phyloP scores from a whole-genome alignment of 2,888 invertebrate species.

The Maniola hyperantus region DNA sequence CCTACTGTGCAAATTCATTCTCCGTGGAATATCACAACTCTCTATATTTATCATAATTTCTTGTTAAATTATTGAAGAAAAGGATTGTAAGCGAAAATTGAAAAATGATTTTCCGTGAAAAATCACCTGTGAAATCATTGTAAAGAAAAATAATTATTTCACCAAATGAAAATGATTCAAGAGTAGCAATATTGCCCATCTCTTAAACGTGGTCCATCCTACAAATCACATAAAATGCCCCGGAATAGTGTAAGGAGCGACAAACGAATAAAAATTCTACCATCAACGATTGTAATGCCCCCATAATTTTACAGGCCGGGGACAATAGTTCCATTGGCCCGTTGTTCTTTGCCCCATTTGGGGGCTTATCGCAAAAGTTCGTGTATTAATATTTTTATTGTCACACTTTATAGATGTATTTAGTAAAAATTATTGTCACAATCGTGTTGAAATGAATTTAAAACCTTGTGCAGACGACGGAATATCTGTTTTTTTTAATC shows the following conservation, averaged over 20 bases:
- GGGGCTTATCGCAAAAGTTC: conserved; percentile 43
- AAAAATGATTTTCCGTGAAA: too few species aligned
- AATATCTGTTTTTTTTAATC: too few species aligned
- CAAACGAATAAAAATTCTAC: conserved; percentile 40
- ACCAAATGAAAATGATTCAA: too few species aligned
- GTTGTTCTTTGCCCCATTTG: conserved; percentile 43
- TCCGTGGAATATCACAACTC: too few species aligned
- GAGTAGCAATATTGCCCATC: too few species aligned
- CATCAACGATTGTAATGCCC: conserved; percentile 39
- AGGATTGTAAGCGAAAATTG: too few species aligned
- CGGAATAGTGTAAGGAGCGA: conserved; percentile 19
- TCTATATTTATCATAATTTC: too few species aligned
- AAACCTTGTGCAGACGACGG: not conserved
- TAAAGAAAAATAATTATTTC: too few species aligned
- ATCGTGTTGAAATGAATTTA: conserved; percentile 30
- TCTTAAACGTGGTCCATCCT: conserved; percentile 15
- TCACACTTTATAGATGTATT: conserved; percentile 43
- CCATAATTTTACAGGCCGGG: conserved; percentile 41
- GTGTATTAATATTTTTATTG: conserved; percentile 45
- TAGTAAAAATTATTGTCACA: conserved; percentile 44
- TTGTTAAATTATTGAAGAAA: too few species aligned
- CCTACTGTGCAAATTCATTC: too few species aligned
- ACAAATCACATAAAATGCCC: conserved; percentile 27
- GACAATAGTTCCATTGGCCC: conserved; percentile 29
- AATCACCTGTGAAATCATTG: too few species aligned